These are phyloP conservation scores for Dermochelys coriacea DNA, from an alignment of 2,797 vertebrate species.

Conservation along the genomic window DNA sequence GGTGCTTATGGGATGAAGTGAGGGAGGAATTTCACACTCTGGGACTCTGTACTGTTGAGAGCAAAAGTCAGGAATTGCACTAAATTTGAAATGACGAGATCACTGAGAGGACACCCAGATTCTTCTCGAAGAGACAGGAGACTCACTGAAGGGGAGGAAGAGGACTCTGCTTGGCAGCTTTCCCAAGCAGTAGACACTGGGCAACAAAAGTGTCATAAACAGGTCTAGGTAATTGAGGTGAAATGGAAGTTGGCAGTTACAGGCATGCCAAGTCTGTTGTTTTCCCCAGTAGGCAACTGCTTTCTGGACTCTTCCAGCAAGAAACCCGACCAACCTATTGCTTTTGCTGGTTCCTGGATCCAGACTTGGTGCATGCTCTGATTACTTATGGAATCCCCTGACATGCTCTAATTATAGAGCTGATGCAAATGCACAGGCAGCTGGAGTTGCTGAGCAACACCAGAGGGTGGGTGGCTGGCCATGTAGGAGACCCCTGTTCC, in stretches of 20 bases:
- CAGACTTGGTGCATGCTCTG: neutral
- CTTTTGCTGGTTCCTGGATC: neutral
- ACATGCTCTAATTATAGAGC: neutral
- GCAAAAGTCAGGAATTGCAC: neutral
- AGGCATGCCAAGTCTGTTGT: neutral
- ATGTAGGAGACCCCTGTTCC: neutral
- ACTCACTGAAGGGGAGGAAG: neutral
- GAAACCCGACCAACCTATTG: accelerated
- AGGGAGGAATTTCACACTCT: accelerated
- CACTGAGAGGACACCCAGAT: no score
- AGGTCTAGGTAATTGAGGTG: neutral
- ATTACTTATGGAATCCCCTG: no score
- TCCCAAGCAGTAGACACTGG: neutral
- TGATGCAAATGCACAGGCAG: accelerated
- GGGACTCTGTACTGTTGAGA: neutral
- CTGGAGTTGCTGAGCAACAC: no score
- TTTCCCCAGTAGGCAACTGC: neutral
- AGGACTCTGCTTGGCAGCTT: neutral
- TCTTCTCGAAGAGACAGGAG: neutral
- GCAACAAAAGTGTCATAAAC: neutral
- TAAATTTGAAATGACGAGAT: neutral
- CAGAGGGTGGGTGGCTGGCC: neutral
- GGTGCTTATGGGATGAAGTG: neutral
- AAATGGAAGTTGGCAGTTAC: neutral
- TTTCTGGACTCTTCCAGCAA: neutral